Conservation (phyloP, 2,113 vertebrate species). For the Apus apus region DNA sequence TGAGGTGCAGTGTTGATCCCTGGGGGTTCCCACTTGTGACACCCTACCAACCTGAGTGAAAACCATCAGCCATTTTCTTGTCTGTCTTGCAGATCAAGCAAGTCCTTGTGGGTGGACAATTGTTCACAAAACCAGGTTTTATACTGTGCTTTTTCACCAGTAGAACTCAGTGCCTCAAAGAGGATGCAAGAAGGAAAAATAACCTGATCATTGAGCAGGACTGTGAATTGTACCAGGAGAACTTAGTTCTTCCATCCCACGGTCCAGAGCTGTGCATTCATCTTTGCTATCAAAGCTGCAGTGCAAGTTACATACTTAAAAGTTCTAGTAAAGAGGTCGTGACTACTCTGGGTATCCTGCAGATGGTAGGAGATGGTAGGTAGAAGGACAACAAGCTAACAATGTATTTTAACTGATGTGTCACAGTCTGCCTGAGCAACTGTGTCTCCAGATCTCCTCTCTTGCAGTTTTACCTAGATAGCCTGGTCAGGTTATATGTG, state of each 20-base stretch:
- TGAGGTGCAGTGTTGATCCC: background rate
- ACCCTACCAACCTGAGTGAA: background rate
- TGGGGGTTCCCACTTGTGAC: accelerated
- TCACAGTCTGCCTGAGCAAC: background rate
- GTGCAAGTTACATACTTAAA: background rate
- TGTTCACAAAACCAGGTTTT: background rate
- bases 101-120: background rate
- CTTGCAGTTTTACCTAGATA: background rate
- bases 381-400: background rate
- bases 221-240: background rate
- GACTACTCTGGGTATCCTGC: background rate
- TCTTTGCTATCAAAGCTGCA: background rate
- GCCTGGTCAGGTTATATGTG: background rate
- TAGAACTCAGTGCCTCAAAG: background rate
- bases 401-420: background rate
- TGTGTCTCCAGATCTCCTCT: background rate
- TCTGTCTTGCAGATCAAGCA: background rate
- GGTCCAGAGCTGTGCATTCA: background rate
- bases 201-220: background rate
- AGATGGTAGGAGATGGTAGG: background rate
- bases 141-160: background rate
- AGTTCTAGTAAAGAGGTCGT: background rate
- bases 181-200: background rate
- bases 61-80: background rate
- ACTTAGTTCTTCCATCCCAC: background rate